Evolutionary conservation across 35 echinoderm and acorn worm genomes (phyloP).

Genomic region (Patiria miniata): DNA sequence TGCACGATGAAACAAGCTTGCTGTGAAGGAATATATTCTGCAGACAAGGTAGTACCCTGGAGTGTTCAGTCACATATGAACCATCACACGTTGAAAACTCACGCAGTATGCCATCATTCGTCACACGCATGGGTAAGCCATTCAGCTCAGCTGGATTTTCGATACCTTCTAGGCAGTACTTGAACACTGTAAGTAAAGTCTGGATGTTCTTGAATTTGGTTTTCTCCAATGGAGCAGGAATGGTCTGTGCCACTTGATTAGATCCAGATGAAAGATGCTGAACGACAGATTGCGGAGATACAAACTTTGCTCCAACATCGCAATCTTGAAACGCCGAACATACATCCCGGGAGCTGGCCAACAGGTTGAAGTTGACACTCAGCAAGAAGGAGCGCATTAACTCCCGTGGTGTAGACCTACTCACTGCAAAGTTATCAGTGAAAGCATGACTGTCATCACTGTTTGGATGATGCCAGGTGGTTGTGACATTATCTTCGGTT

Average conservation of each 20-base stretch:
- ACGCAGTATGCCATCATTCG: conserved; percentile 15
- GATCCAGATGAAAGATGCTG: background rate
- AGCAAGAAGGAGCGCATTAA: background rate
- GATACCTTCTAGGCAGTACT: conserved; percentile 16
- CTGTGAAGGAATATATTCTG: conserved; percentile 12
- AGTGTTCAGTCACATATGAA: background rate
- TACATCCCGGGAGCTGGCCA: background rate
- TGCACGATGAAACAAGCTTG: background rate
- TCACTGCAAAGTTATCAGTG: background rate
- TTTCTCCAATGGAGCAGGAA: background rate
- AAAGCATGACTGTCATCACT: background rate
- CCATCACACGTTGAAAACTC: background rate
- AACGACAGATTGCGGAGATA: background rate
- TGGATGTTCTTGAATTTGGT: background rate
- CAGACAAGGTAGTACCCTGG: background rate
- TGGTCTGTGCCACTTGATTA: background rate
- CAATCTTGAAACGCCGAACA: background rate
- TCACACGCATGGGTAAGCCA: conserved; percentile 21
- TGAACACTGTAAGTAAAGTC: background rate
- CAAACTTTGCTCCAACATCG: background rate
- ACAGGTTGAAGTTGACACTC: background rate
- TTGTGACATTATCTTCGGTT: background rate
- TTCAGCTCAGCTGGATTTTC: conserved; percentile 3
- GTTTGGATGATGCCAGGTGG: background rate
- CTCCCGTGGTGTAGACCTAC: no score